Evolutionary conservation across 2,797 vertebrate species (phyloP).

Genomic region (Apodemus agrarius): DNA sequence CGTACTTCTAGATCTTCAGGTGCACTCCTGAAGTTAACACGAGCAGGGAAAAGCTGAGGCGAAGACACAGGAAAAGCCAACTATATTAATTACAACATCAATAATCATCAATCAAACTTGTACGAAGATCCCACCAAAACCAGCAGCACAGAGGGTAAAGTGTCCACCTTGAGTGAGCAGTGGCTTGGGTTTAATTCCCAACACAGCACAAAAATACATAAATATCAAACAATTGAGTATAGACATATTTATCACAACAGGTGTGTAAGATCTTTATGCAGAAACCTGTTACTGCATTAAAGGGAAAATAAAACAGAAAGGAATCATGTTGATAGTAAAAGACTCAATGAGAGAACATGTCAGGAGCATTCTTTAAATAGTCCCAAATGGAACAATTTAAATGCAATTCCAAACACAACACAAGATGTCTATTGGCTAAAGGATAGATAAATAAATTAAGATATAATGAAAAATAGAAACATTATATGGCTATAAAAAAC

Average conservation of each 20-base stretch:
- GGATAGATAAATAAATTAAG: background rate
- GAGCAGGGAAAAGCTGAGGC: slow-evolving; percentile 23
- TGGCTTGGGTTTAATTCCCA: background rate
- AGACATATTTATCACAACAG: slow-evolving; percentile 28
- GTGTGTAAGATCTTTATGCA: slow-evolving; percentile 3
- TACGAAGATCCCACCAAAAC: slow-evolving; percentile 40
- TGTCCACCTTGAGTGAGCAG: background rate
- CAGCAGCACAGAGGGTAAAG: background rate
- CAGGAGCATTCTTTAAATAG: slow-evolving; percentile 12
- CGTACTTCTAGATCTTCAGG: background rate
- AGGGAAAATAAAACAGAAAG: slow-evolving; percentile 41
- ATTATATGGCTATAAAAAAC: slow-evolving; percentile 17
- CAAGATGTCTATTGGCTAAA: background rate
- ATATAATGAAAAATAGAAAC: slow-evolving; percentile 7
- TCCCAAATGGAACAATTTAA: slow-evolving; percentile 13
- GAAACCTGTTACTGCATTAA: slow-evolving; percentile 36
- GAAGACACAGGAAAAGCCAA: slow-evolving; percentile 22
- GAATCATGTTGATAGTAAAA: background rate
- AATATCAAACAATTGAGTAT: slow-evolving; percentile 11
- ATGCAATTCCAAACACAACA: slow-evolving; percentile 41
- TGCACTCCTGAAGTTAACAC: background rate
- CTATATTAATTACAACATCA: background rate
- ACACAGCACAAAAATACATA: background rate
- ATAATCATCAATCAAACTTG: slow-evolving; percentile 1
- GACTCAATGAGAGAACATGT: slow-evolving; percentile 31